Evolutionary conservation across 2,888 invertebrate species (phyloP).

Genomic region (Mactromeris polynyma): DNA sequence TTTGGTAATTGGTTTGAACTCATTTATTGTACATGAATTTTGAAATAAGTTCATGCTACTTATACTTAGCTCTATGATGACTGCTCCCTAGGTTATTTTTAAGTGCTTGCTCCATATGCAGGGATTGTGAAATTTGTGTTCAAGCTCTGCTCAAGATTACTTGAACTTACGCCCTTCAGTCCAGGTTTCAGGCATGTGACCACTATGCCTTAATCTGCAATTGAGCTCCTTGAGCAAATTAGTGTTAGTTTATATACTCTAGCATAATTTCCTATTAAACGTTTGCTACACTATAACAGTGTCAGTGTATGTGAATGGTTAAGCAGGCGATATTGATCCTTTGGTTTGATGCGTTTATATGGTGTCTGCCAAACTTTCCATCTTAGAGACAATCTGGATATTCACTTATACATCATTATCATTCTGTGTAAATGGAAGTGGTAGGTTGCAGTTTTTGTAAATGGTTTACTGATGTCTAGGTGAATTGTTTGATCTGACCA

Average conservation of each 20-base stretch:
- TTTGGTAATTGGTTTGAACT: no score
- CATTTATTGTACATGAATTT: no score
- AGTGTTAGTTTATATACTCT: neutral
- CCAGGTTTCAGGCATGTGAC: neutral
- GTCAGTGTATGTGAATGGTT: neutral
- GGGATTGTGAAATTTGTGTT: neutral
- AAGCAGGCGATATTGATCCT: neutral
- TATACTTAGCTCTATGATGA: no score
- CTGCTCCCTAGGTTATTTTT: neutral
- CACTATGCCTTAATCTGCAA: no score
- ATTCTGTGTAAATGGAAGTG: constrained; percentile 1
- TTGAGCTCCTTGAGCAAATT: neutral
- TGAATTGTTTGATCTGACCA: neutral
- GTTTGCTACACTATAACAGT: neutral
- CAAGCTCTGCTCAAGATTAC: neutral
- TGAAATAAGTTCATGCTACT: no score
- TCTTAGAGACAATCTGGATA: neutral
- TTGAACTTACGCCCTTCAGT: neutral
- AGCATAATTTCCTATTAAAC: neutral
- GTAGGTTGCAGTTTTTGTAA: neutral
- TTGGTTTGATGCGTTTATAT: neutral
- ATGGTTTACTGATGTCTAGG: neutral
- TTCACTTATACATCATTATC: neutral
- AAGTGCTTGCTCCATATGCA: neutral
- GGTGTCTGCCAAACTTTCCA: neutral